A percentile compares a stretch with the other conserved stretches of the same genome.
Evolutionary conservation across 2,797 vertebrate species (phyloP).

Genomic region (Lithobates sylvaticus): DNA sequence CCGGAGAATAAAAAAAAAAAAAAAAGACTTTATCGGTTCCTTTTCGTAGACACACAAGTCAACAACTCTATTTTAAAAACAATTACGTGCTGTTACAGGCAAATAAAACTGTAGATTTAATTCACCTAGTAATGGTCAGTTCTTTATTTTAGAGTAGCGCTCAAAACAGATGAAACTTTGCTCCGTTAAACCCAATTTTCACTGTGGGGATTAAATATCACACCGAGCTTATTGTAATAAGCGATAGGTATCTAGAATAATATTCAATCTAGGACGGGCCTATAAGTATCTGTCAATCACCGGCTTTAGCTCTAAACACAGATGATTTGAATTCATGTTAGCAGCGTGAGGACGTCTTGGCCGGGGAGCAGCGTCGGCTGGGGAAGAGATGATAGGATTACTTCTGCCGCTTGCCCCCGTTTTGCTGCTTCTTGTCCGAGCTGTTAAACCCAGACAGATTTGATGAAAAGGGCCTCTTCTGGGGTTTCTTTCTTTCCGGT

Average conservation of each 20-base stretch:
- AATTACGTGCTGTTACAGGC: slow-evolving; percentile 61
- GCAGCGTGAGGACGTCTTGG: slow-evolving; percentile 79
- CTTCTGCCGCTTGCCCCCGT: slow-evolving; percentile 73
- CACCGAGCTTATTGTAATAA: slow-evolving; percentile 81
- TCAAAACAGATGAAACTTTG: slow-evolving; percentile 81
- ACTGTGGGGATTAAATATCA: slow-evolving; percentile 81
- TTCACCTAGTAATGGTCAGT: slow-evolving; percentile 80
- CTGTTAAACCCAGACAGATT: slow-evolving; percentile 83
- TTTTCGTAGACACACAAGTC: slow-evolving; percentile 37
- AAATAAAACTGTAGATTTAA: slow-evolving; percentile 69
- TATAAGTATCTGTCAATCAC: slow-evolving; percentile 82
- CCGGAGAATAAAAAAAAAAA: neutral
- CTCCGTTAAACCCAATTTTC: slow-evolving; percentile 81
- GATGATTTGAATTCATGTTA: slow-evolving; percentile 82
- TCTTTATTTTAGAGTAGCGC: slow-evolving; percentile 79
- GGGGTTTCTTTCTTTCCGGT: slow-evolving; percentile 82
- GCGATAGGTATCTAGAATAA: slow-evolving; percentile 83
- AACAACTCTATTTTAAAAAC: slow-evolving; percentile 56
- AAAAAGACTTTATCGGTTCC: slow-evolving; percentile 40
- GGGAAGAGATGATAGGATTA: slow-evolving; percentile 82
- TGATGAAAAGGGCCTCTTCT: slow-evolving; percentile 84
- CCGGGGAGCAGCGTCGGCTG: slow-evolving; percentile 74
- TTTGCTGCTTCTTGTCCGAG: slow-evolving; percentile 74
- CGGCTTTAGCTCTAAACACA: slow-evolving; percentile 78
- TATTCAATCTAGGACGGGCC: slow-evolving; percentile 75